Evolutionary conservation across 2,888 invertebrate species (phyloP).

Genomic region (Adelphocoris suturalis): DNA sequence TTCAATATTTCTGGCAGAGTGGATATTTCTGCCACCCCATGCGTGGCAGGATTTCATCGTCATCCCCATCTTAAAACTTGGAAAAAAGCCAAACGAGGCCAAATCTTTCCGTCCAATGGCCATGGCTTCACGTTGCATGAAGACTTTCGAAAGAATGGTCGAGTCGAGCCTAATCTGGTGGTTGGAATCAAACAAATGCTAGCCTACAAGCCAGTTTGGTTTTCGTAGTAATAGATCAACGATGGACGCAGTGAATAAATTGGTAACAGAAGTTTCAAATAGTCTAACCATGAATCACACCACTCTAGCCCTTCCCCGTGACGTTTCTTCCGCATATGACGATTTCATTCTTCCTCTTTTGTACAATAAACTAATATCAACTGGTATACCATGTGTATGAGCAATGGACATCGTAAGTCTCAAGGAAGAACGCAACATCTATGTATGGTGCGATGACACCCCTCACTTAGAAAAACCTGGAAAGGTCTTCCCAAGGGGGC

Average conservation of each 20-base stretch:
- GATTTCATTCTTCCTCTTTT: not conserved
- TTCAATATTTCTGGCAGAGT: slow-evolving; percentile 6
- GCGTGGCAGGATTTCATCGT: too few species aligned
- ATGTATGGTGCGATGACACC: not conserved
- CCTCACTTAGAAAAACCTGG: slow-evolving; percentile 10
- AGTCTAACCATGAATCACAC: not conserved
- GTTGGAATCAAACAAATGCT: not conserved
- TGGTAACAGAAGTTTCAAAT: not conserved
- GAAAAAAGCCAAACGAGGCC: too few species aligned
- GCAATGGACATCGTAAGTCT: slow-evolving; percentile 15
- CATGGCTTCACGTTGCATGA: slow-evolving; percentile 20
- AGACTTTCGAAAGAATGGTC: slow-evolving; percentile 43
- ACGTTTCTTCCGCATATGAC: slow-evolving; percentile 47
- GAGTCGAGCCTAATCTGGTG: not conserved
- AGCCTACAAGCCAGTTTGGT: slow-evolving; percentile 12
- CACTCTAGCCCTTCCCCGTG: not conserved
- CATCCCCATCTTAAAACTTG: too few species aligned
- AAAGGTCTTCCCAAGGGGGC: slow-evolving; percentile 21
- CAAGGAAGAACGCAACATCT: slow-evolving; percentile 1
- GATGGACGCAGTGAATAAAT: not conserved
- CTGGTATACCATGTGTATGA: not conserved
- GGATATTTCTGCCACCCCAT: not conserved
- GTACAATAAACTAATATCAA: not conserved
- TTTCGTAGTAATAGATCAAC: not conserved
- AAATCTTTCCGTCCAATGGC: slow-evolving; percentile 24